Base-by-base conservation (phyloP, 1,140 invertebrate genomes). In the Chlorops oryzae region DNA sequence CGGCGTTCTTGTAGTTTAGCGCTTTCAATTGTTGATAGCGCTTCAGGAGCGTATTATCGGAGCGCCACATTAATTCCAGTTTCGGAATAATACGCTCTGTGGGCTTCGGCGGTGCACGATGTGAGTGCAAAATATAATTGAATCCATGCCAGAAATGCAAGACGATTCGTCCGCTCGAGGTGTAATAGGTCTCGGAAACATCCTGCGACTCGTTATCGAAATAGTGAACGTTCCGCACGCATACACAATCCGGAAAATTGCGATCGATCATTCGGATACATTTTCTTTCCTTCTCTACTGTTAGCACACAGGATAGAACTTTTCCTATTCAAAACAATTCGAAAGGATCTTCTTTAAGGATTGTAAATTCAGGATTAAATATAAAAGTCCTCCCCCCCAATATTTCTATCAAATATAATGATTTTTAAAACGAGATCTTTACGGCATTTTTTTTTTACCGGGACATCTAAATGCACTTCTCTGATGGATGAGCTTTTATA, bases 181-280 rank as follows among this genome's bases (percentile, higher is more conserved):
- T 55, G 54, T 63, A 63, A 20, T 52, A 68, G 5, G 62, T 68
- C 46, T 68, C 65, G 15, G 65, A 58, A 17, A 62, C 61, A 27
- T 68, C 65, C 50, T 68, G 62, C 5, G 58, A 50, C 38, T 63
- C 63, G 10, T 63, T 59, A 25, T 68, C 68, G 47, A 68, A 68
- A 46, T 65, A 68, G 41, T 68, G 65, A 32, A 57, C 59, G 5
- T 61, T 68, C 5, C 60, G 43, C 18, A 68, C 57, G 18, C 58
- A 60, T 3, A 65, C 15, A 13, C 54, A 27, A 5, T 63, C 50
- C 43, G 58, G 51, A 41, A 68, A 68, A 25, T 59, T 65, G 39
- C 65, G 64, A 45, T 63, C 63, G 49, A 68, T 65, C 17, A 68
- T 56, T 13, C 61, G 61, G 6, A 68, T 54, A 17, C 54, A n/a